Evolutionary conservation across 2,113 vertebrate genomes (phyloP).

Genomic region (Percina caprodes): DNA sequence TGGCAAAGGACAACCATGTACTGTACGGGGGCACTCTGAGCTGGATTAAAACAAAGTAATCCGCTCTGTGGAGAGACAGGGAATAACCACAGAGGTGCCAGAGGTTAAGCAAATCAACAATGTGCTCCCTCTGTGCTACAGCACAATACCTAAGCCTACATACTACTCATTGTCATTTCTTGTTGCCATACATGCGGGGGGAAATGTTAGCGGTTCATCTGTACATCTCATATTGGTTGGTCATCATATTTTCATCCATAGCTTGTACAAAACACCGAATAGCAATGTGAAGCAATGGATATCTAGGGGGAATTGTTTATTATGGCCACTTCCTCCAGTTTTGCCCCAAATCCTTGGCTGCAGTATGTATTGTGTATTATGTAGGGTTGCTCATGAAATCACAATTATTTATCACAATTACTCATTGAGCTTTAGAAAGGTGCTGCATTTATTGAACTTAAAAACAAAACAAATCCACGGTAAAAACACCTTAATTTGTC

Average conservation of each 20-base stretch:
- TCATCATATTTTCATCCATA: not conserved
- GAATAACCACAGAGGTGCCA: constrained; percentile 51
- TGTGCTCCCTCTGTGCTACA: not conserved
- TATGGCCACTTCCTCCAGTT: not conserved
- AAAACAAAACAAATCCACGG: too few relatives aligned
- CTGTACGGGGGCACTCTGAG: constrained; percentile 61
- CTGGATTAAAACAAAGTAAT: constrained; percentile 81
- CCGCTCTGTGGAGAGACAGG: constrained; percentile 58
- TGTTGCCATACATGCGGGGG: not conserved
- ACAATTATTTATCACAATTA: too few relatives aligned
- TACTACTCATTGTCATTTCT: not conserved
- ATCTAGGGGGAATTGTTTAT: not conserved
- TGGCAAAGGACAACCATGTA: constrained; percentile 36
- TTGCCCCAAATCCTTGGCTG: not conserved
- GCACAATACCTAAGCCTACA: not conserved
- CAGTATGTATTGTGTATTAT: not conserved
- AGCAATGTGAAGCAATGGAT: not conserved
- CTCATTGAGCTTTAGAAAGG: too few relatives aligned
- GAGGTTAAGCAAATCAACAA: constrained; percentile 73
- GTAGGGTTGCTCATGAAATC: not conserved
- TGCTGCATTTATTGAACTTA: too few relatives aligned
- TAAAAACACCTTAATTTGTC: too few relatives aligned
- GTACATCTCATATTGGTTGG: not conserved
- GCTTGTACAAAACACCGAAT: not conserved
- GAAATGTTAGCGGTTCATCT: constrained; percentile 1